phyloP scores from a whole-genome alignment of 2,797 vertebrate genomes.

The Gallinago nigripennis region DNA sequence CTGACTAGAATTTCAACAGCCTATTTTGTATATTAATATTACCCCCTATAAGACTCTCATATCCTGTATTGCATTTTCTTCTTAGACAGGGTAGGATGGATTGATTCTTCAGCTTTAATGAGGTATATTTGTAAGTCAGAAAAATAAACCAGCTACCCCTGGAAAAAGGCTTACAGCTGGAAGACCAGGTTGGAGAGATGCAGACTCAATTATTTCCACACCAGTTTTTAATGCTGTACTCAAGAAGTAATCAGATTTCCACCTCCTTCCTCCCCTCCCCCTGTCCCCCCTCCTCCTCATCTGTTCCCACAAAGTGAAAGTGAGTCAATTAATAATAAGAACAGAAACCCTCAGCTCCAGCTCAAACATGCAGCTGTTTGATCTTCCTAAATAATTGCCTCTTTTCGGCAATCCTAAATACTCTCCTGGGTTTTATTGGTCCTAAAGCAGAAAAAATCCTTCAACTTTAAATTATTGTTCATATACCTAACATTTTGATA shows the following conservation, averaged over 20 bases:
- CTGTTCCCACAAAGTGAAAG: not conserved
- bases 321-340: not conserved
- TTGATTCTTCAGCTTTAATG: not conserved
- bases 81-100: not conserved
- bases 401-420: not conserved
- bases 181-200: not conserved
- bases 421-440: not conserved
- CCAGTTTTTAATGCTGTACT: not conserved
- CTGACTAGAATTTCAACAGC: not conserved
- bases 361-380: not conserved
- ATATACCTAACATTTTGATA: not conserved
- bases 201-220: not conserved
- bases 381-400: not conserved
- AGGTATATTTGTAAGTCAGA: not conserved
- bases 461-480: not conserved
- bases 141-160: not conserved
- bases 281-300: not conserved
- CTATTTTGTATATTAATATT: not conserved
- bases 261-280: too few relatives aligned
- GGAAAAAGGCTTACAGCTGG: not conserved
- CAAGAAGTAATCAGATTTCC: not conserved
- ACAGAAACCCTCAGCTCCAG: not conserved
- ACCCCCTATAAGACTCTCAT: accelerated
- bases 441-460: not conserved
- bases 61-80: not conserved